Conservation (phyloP, 2,888 invertebrate species). For the Trachelus iudaicus region DNA sequence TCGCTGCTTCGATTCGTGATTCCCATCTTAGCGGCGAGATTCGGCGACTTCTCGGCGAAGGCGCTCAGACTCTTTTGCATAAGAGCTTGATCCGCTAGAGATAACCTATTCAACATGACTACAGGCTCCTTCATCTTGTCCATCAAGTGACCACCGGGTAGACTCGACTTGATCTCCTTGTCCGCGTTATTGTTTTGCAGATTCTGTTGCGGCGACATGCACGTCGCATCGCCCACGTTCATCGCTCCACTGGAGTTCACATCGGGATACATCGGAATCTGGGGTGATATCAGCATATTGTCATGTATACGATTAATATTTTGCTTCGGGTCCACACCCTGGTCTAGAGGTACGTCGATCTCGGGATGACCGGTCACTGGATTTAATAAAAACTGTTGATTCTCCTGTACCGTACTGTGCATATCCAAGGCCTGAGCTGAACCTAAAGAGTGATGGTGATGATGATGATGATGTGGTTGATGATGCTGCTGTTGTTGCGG, state of each 20-base stretch:
- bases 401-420: conserved; percentile 44
- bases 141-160: conserved; percentile 19
- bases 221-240: conserved; percentile 26
- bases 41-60: conserved; percentile 73
- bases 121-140: conserved; percentile 69
- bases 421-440: conserved; percentile 46
- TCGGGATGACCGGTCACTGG: conserved; percentile 56
- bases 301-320: conserved; percentile 26
- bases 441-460: conserved; percentile 43
- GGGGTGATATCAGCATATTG: conserved; percentile 29
- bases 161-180: conserved; percentile 39
- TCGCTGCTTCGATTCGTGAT: conserved; percentile 62
- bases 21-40: conserved; percentile 71
- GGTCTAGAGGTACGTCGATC: conserved; percentile 57
- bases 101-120: conserved; percentile 72
- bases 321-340: conserved; percentile 46
- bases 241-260: conserved; percentile 33
- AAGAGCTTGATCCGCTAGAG: conserved; percentile 70
- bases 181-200: conserved; percentile 43
- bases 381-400: conserved; percentile 56
- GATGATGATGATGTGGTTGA: conserved; percentile 14
- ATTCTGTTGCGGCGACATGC: conserved; percentile 22
- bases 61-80: conserved; percentile 75
- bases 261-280: conserved; percentile 26
- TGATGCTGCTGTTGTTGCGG: conserved; percentile 53